Evolutionary conservation across 2,888 invertebrate genomes (phyloP), one percentile per base, ranked within the genome.

Genomic region (Pseudoips prasinana): DNA sequence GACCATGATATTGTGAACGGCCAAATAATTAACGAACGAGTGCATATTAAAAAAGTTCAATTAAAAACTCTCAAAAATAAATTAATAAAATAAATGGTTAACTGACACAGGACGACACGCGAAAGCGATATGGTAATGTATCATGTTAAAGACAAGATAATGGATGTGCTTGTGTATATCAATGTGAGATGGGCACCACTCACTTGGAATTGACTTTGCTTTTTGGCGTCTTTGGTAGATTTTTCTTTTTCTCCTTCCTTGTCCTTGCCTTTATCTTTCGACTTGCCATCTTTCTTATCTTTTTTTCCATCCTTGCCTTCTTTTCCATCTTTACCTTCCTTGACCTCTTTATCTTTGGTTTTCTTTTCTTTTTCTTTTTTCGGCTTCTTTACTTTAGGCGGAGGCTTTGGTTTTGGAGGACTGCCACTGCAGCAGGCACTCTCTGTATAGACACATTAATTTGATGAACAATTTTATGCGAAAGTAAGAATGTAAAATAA

Each of bases 381-480:
- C 47, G 92, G 91, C 71, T 94, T 93, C 65, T 92, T 91, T 56
- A 92, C 92, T 73, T 93, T 94, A 34, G 91, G 90, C 11, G 90
- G 90, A 53, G 91, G 91, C 72, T 90, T 90, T 14, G 91, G 91
- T 61, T 92, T 91, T 35, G 93, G 93, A 29, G 92, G 92, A 51
- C 92, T 92, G 48, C 90, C 93, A 56, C 92, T 92, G 85, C 96
- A 96, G 86, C 96, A 96, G 47, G 94, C 92, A 80, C 95, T 96
- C 76, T 96, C 96, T 92, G 52, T 27, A 53, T 22, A 47, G 36
- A 39, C n/a, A 23, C 1, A 8, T 0, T 7, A 1, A 18, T 26
- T 20, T 20, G 7, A 17, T 25, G 5, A 10, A 8, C 5, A 8
- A 22, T 14, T 14, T 5, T 5, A 14, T 14, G 2, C n/a, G n/a